Percentiles rank a stretch among this genome's conserved stretches.
These are phyloP conservation scores for Pemphigus obesinymphae DNA, from an alignment of 1,140 invertebrate genomes.

Conservation along the genomic window DNA sequence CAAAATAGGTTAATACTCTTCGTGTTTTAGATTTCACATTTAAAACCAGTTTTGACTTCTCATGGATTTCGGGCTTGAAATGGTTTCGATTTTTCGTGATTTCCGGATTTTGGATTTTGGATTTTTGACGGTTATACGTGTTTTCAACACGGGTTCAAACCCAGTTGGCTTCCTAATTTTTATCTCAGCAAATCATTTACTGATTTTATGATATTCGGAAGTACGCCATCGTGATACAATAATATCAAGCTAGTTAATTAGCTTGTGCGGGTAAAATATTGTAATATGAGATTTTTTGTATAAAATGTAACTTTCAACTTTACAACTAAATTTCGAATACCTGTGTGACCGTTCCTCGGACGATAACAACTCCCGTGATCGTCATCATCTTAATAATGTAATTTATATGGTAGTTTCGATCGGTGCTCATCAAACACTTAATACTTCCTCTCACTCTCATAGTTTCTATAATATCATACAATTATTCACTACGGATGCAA, in stretches of 20 bases:
- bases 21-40: too few species aligned
- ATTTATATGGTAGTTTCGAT: background rate
- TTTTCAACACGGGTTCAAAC: too few species aligned
- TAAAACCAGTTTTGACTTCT: too few species aligned
- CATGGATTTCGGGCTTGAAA: too few species aligned
- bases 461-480: background rate
- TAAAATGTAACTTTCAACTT: background rate
- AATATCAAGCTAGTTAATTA: background rate
- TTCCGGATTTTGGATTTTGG: too few species aligned
- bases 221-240: background rate
- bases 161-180: too few species aligned
- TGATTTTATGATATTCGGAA: too few species aligned
- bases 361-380: background rate
- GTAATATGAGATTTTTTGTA: background rate
- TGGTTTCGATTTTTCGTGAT: too few species aligned
- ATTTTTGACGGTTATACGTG: too few species aligned
- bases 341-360: background rate
- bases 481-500: background rate
- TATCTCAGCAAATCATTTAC: too few species aligned
- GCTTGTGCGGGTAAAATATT: background rate
- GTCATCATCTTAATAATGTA: background rate
- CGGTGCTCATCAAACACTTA: background rate
- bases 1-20: too few species aligned
- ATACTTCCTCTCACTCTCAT: background rate
- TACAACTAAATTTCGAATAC: background rate